Evolutionary conservation across 92 coral and sea anemone genomes (phyloP), one percentile per base, ranked within the genome.

Genomic region (Heliopora coerulea): DNA sequence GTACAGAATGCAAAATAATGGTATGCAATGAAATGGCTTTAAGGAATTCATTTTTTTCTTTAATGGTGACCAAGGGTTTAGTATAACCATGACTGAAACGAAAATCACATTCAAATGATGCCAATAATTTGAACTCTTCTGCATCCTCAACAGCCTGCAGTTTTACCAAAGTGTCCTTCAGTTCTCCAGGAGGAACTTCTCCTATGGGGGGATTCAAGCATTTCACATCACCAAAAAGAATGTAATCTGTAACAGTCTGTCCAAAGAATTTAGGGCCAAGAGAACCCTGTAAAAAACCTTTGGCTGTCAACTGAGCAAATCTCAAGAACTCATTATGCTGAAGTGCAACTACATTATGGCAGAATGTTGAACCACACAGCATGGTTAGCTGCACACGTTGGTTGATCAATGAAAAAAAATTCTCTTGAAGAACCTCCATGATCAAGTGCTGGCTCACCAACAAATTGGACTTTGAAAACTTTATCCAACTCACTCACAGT

Each of bases 81-180:
- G 56, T 65, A 10, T 65, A 65, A 20, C 72, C 69, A 17, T 34
- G 49, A 15, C 40, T 26, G 21, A 62, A 62, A 13, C 69, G 49
- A 19, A 62, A 62, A 13, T 62, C 49, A 4, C 69, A 33, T 10
- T 62, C 41, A 34, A 62, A 62, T 17, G 69, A 62, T 17, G 69
- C 69, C 19, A 39, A 20, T 0, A 32, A 17, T 65, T 65, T 65
- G 29, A 65, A 65, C 49, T 65, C 54, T 40, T 20, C 54, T 6
- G 54, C 37, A 10, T 65, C 56, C 24, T 21, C 35, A 0, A 40
- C 40, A 31, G 12, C 30, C 11, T 20, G 14, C 0, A 79, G 74
- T 30, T n/a, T 80, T 76, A 61, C 56, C 65, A 60, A 56, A 27
- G 80, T 61, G 72, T 62, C 49, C 50, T 33, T 62, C 25, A 62